Conservation (phyloP, 2,888 invertebrate species). For the Eulithis prunata region DNA sequence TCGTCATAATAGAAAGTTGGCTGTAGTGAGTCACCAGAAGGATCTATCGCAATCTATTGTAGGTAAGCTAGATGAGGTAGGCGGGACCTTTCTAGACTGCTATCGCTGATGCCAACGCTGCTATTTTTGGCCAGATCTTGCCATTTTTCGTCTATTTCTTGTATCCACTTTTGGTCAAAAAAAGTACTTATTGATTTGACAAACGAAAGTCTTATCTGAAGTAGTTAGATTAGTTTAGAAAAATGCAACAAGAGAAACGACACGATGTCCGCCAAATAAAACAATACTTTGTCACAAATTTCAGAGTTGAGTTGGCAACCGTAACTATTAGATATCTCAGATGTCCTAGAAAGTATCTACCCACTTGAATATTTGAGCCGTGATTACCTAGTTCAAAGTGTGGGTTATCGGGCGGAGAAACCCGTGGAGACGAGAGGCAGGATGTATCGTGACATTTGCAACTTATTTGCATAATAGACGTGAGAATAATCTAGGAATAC, state of each 20-base stretch:
- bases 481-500: too few relatives aligned
- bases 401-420: slow-evolving; percentile 15
- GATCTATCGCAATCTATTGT: slow-evolving; percentile 15
- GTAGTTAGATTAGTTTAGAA: too few relatives aligned
- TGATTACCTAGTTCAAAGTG: slow-evolving; percentile 16
- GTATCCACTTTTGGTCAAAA: too few relatives aligned
- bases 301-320: slow-evolving; percentile 9
- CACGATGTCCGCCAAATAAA: too few relatives aligned
- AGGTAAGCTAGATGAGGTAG: slow-evolving; percentile 44
- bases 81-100: slow-evolving; percentile 52
- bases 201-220: too few relatives aligned
- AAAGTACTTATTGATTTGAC: too few relatives aligned
- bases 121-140: slow-evolving; percentile 25
- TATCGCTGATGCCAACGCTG: not conserved
- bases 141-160: not conserved
- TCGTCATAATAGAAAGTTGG: slow-evolving; percentile 26
- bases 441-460: slow-evolving; percentile 1
- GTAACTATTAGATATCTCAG: slow-evolving; percentile 11
- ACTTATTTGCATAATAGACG: too few relatives aligned
- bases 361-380: slow-evolving; percentile 45
- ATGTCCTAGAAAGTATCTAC: slow-evolving; percentile 53
- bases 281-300: not conserved
- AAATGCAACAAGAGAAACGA: too few relatives aligned
- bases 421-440: slow-evolving; percentile 1
- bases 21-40: slow-evolving; percentile 24